These are phyloP conservation scores for Scylla paramamosain DNA, from an alignment of 1,140 invertebrate genomes.

Conservation along the genomic window DNA sequence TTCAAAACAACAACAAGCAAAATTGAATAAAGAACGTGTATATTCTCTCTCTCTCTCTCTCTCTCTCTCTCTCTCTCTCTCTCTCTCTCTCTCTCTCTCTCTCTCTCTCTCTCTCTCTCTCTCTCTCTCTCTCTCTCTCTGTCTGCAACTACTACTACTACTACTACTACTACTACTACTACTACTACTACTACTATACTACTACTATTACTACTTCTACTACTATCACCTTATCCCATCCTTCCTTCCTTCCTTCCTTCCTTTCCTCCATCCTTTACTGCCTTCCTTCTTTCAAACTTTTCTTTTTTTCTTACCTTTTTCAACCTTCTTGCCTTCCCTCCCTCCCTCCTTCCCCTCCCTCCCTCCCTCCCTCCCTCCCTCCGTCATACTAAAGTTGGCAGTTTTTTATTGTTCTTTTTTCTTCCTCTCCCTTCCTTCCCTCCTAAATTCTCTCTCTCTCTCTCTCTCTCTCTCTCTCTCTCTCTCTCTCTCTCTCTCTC, in stretches of 20 bases:
- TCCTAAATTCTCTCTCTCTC: not conserved
- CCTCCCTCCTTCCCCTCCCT: not conserved
- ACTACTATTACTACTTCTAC: constrained; percentile 4
- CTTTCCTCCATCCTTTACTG: not conserved
- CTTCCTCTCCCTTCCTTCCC: not conserved
- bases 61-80: too few species aligned
- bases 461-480: not conserved
- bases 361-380: too few species aligned
- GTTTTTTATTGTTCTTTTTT: too few species aligned
- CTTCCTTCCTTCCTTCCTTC: too few species aligned
- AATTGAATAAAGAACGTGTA: too few species aligned
- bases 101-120: too few species aligned
- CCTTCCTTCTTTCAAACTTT: not conserved
- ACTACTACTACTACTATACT: constrained; percentile 23
- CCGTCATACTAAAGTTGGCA: too few species aligned
- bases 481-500: too few species aligned
- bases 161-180: not conserved
- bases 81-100: too few species aligned
- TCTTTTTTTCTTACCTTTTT: not conserved
- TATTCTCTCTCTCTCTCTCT: too few species aligned
- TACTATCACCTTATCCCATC: not conserved
- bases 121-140: too few species aligned
- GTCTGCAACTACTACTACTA: not conserved
- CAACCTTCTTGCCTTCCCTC: not conserved
- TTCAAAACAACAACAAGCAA: too few species aligned